Base-by-base conservation (phyloP, 2,113 vertebrate species). In the Neogale vison region DNA sequence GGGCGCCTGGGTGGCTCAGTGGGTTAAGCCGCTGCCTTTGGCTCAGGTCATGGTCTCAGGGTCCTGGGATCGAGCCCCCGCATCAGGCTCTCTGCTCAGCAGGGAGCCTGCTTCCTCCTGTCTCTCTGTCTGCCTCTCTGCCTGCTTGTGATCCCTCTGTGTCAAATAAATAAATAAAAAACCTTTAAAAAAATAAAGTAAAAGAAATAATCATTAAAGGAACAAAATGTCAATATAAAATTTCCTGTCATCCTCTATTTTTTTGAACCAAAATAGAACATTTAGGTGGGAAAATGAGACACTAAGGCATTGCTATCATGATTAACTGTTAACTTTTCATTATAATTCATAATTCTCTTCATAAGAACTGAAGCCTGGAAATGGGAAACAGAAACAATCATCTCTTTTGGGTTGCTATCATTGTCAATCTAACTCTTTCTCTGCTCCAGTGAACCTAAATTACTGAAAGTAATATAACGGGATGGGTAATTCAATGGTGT, bases 381-480 rank as follows among this genome's bases (percentile, higher is more conserved):
- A 93, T 65, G 18, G 0, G 36, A 89, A 95, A 72, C 7, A 72
- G 57, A 84, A 89, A 67, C 69, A 39, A 23, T 24, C 52, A 76
- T 71, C 42, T 88, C 26, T 87, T 88, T 79, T n/a, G 59, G 31
- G 36, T 23, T 79, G 6, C 4, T 52, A 45, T 65, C 50, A 29
- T 50, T 87, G 47, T 95, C 79, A 97, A 85, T 85, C 83, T 97
- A 90, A 93, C 1, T 65, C 88, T 97, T 80, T 96, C 90, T 97
- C 26, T 97, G 81, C 65, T 96, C 93, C 31, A 93, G 42, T 95
- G 83, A 97, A 94, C 45, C 95, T 36, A 24, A 90, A 95, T 98
- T 96, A 97, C 72, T 90, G 96, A 90, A 88, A 96, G 82, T 92
- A 95, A 39, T 97, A 69, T 87, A 87, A 95, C 55, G 34, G 12